Percentiles rank a stretch among this genome's conserved stretches.
Evolutionary conservation across 2,113 vertebrate species (phyloP).

Genomic region (Sisor rabdophorus): DNA sequence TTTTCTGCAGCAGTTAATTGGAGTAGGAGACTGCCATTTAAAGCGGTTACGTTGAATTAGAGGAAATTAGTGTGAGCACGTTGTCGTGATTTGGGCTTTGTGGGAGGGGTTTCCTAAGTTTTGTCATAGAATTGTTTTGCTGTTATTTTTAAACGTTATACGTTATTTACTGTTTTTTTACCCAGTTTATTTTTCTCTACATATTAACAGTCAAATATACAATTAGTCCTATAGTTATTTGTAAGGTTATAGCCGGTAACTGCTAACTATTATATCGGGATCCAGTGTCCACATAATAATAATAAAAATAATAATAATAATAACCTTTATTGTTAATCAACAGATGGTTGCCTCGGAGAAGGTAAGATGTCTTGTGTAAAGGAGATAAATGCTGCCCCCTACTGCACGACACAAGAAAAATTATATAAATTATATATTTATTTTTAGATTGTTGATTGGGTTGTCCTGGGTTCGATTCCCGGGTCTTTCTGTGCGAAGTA

Average conservation of each 20-base stretch:
- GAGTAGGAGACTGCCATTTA: conserved; percentile 58
- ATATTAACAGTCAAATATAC: background rate
- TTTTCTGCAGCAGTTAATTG: conserved; percentile 61
- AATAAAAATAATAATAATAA: background rate
- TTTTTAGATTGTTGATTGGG: background rate
- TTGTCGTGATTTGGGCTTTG: conserved; percentile 7
- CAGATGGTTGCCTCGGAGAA: too few species aligned
- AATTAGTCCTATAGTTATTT: background rate
- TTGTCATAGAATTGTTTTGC: background rate
- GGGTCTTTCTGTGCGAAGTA: too few species aligned
- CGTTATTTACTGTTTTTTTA: too few species aligned
- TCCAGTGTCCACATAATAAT: background rate
- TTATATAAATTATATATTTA: too few species aligned
- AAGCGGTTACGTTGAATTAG: conserved; percentile 49
- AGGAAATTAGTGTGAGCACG: conserved; percentile 22
- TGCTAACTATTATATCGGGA: background rate
- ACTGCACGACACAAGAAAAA: conserved; percentile 4
- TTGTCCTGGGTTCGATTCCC: too few species aligned
- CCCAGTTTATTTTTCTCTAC: background rate
- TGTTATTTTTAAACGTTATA: too few species aligned
- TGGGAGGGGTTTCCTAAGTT: background rate
- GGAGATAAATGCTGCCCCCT: conserved; percentile 30
- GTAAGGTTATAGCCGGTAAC: background rate
- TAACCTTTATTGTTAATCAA: background rate
- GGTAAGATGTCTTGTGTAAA: background rate